These are phyloP conservation scores for Brotogeris chrysoptera DNA, from an alignment of 2,797 vertebrate genomes.

Conservation along the genomic window DNA sequence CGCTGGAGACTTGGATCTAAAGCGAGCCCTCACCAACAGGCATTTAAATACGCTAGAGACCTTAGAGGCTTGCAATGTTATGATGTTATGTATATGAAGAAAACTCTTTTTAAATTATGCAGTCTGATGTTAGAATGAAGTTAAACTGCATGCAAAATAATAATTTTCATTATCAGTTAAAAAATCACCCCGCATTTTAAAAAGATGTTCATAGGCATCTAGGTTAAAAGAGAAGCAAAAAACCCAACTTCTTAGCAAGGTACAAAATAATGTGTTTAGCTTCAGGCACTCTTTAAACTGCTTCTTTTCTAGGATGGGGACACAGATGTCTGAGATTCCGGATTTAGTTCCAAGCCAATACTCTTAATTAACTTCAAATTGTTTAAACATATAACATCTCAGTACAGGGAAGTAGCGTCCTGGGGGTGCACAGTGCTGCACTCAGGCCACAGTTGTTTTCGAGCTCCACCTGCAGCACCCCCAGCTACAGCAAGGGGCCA, in stretches of 20 bases:
- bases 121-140: conserved; percentile 58
- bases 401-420: background rate
- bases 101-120: conserved; percentile 59
- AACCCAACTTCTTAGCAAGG: conserved; percentile 50
- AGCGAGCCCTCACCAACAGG: conserved; percentile 38
- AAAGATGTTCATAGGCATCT: background rate
- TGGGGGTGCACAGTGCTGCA: background rate
- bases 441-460: background rate
- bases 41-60: conserved; percentile 46
- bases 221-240: conserved; percentile 45
- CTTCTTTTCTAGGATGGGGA: conserved; percentile 64
- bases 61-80: background rate
- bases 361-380: conserved; percentile 81
- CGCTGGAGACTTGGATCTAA: conserved; percentile 57
- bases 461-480: background rate
- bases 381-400: conserved; percentile 71
- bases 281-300: conserved; percentile 63
- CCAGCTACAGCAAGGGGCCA: background rate
- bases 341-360: conserved; percentile 80
- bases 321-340: conserved; percentile 74
- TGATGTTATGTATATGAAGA: conserved; percentile 56
- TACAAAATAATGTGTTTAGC: conserved; percentile 60
- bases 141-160: conserved; percentile 57
- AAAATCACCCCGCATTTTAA: conserved; percentile 17
- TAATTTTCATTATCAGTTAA: conserved; percentile 59